Percentiles rank a stretch among this genome's conserved stretches.
These are phyloP conservation scores for Rhyacophila evoluta DNA, from an alignment of 2,888 invertebrate genomes.

Conservation along the genomic window DNA sequence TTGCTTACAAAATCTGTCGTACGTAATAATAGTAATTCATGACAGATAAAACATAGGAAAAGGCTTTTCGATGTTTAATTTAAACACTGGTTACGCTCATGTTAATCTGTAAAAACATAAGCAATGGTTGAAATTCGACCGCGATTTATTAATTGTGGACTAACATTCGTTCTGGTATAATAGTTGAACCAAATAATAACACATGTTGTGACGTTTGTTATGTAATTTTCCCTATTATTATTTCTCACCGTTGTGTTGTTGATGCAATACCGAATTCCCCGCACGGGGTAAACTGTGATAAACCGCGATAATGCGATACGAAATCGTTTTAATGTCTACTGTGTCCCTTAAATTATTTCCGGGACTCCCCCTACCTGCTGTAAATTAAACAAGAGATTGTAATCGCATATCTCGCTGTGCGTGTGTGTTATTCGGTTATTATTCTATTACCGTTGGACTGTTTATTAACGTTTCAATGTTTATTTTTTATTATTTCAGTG, in stretches of 20 bases:
- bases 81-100: too few species aligned
- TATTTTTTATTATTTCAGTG: neutral
- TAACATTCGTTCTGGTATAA: too few species aligned
- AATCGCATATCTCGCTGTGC: neutral
- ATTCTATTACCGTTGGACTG: neutral
- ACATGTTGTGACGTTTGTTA: too few species aligned
- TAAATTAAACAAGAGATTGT: conserved; percentile 9
- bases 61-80: too few species aligned
- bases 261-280: neutral
- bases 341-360: conserved; percentile 16
- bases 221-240: too few species aligned
- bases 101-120: too few species aligned
- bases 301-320: conserved; percentile 9
- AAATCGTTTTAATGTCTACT: conserved; percentile 14
- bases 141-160: too few species aligned
- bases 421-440: conserved; percentile 13
- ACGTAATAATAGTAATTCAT: too few species aligned
- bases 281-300: conserved; percentile 17
- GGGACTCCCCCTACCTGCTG: conserved; percentile 10
- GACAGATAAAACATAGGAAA: too few species aligned
- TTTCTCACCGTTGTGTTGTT: neutral
- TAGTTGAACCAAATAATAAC: too few species aligned
- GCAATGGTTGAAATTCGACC: too few species aligned
- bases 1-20: too few species aligned
- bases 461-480: conserved; percentile 4